Evolutionary conservation across 2,113 vertebrate genomes (phyloP), one percentile per base, ranked within the genome.

Genomic region (Odontesthes bonariensis): DNA sequence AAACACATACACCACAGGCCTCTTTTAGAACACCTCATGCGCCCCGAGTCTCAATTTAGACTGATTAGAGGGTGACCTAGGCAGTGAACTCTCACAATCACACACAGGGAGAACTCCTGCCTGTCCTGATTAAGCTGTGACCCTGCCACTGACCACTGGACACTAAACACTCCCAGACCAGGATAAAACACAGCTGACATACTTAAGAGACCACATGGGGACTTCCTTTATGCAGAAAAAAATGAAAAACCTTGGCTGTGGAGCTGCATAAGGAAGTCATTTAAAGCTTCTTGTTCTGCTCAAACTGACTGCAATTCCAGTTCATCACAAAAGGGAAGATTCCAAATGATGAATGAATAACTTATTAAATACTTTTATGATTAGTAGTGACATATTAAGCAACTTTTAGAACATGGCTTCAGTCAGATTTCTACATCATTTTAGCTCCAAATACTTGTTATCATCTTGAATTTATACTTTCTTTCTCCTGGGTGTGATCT

Each of bases 11-110:
- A 73, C 64, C 40, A 65, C 61, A 0, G 57, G 42, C 27, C 33
- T 20, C 42, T 54, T 71, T 55, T 32, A 61, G 58, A 70, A 78
- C 73, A 27, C 73, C 68, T 49, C 73, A 46, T 27, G 65, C 62
- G 57, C 69, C 63, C 72, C 59, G 12, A 56, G 74, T 79, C 74
- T 86, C 75, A 82, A 44, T 87, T 79, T 59, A 75, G 79, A 71
- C 85, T 92, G 86, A 92, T 92, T 88, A 86, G 71, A 79, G 84
- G 3, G n/a, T 87, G 89, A 89, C 88, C 87, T 88, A 73, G 67
- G 78, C 81, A 55, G 60, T 88, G 85, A 83, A 74, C 80, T 75
- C 68, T 20, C 74, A 35, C 63, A 47, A 61, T 65, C 58, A 65
- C 64, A 51, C 78, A 81, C 51, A 79, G 54, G 19, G 53, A 44